Base-by-base conservation (phyloP, 2,888 invertebrate genomes). In the Caenorhabditis sp. region DNA sequence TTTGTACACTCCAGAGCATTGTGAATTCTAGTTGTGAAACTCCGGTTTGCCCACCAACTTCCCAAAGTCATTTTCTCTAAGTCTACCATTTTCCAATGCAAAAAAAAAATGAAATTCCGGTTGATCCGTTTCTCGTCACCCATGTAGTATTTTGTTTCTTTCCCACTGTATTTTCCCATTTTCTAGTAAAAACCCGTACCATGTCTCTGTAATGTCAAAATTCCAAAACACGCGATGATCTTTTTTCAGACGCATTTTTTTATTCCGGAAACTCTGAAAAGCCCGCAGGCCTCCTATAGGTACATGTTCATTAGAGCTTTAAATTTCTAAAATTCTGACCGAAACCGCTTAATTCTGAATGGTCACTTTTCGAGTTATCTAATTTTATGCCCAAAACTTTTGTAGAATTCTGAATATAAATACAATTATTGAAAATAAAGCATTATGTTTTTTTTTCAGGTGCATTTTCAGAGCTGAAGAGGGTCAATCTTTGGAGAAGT, bases 1-100 rank as follows among this genome's bases (percentile, higher is more conserved):
- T 76, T 76, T 77, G 69, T 70, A 70, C 44, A 69, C 49, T 77
- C 31, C 38, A 16, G 31, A 59, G 49, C 59, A 59, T 22, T 70
- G 56, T 54, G 8, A 54, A 51, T 59, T 49, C 44, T 51, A 66
- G 76, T 69, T 79, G 54, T 79, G 47, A 44, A 63, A 59, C 69
- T 79, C 64, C 79, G 79, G 79, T 79, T 66, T 19, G 7, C 19
- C 49, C 47, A 31, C 44, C 4, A 47, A 19, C 19, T 47, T 47
- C 47, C 47, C 47, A 47, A 47, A 47, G n/a, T 19, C 19, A 19
- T 47, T 19, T 51, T 51, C 22, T 26, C 51, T 24, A 24, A 54
- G 54, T 35, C 28, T 35, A 38, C 61, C 22, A 41, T 68, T n/a
- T 35, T 66, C 31, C 66, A 14, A 49, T 35, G 66, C 66, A 68